phyloP scores from a whole-genome alignment of 2,113 vertebrate genomes.

The Leptobrachium leishanense region DNA sequence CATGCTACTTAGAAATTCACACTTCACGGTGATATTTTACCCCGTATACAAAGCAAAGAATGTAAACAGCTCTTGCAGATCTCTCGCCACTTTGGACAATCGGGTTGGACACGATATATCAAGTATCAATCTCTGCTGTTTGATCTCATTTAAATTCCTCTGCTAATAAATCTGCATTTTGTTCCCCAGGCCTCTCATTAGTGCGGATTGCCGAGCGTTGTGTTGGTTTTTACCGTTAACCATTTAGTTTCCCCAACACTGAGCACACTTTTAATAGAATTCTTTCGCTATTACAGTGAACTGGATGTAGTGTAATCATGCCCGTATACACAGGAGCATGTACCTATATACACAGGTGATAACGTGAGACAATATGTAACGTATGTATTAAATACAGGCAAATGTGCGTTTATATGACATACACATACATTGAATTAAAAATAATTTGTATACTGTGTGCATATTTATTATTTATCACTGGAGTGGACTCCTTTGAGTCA shows the following conservation, averaged over 20 bases:
- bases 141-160: slow-evolving; percentile 19
- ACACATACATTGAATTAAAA: too few relatives aligned
- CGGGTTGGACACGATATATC: not conserved
- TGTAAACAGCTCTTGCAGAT: not conserved
- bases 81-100: not conserved
- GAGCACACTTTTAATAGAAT: too few relatives aligned
- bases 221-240: slow-evolving; percentile 32
- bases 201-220: slow-evolving; percentile 11
- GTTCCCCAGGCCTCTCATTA: slow-evolving; percentile 16
- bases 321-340: too few relatives aligned
- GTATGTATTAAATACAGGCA: too few relatives aligned
- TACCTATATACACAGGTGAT: too few relatives aligned
- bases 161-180: slow-evolving; percentile 28
- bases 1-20: not conserved
- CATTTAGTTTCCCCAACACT: not conserved
- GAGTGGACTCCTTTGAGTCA: too few relatives aligned
- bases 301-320: too few relatives aligned
- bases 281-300: too few relatives aligned
- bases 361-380: too few relatives aligned
- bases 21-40: not conserved
- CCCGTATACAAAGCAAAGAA: not conserved
- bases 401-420: too few relatives aligned
- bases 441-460: too few relatives aligned
- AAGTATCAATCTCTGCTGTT: slow-evolving; percentile 1
- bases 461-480: too few relatives aligned